A percentile compares a stretch with the other conserved stretches of the same genome.
Evolutionary conservation across 2,888 invertebrate species (phyloP).

Genomic region (Drosophila cracens): DNA sequence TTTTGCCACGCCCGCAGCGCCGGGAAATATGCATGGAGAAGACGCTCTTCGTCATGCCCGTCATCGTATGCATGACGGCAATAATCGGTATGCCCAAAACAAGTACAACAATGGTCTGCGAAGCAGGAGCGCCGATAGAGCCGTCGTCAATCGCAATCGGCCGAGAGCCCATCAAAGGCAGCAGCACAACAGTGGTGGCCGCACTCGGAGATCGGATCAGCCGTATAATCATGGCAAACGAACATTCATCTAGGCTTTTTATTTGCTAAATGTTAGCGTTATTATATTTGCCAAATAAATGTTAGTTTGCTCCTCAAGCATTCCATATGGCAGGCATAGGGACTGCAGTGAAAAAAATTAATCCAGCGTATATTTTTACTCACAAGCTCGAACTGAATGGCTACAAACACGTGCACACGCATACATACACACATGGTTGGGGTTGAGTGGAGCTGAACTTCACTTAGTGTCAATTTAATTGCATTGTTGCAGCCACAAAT

Average conservation of each 20-base stretch:
- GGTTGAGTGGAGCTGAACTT: slow-evolving; percentile 54
- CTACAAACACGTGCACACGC: too few relatives aligned
- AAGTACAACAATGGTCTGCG: slow-evolving; percentile 49
- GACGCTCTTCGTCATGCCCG: slow-evolving; percentile 29
- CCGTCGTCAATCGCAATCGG: slow-evolving; percentile 52
- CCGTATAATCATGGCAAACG: slow-evolving; percentile 50
- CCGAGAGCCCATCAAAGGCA: slow-evolving; percentile 46
- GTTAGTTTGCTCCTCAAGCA: neutral
- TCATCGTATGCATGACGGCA: slow-evolving; percentile 54
- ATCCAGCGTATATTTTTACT: too few relatives aligned
- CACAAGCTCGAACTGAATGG: too few relatives aligned
- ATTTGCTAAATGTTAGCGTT: too few relatives aligned
- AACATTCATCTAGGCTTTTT: neutral
- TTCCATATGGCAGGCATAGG: neutral
- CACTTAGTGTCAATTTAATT: slow-evolving; percentile 82
- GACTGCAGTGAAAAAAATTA: slow-evolving; percentile 5
- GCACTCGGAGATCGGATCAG: slow-evolving; percentile 74
- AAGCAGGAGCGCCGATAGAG: slow-evolving; percentile 66
- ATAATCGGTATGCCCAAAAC: slow-evolving; percentile 47
- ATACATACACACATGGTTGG: neutral
- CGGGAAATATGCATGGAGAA: slow-evolving; percentile 11
- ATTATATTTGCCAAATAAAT: neutral
- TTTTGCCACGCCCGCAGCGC: neutral
- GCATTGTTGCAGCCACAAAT: slow-evolving; percentile 82
- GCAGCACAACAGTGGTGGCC: slow-evolving; percentile 62